Conservation (phyloP, 2,888 invertebrate species). For the Scaptomyza cyrtandrae region DNA sequence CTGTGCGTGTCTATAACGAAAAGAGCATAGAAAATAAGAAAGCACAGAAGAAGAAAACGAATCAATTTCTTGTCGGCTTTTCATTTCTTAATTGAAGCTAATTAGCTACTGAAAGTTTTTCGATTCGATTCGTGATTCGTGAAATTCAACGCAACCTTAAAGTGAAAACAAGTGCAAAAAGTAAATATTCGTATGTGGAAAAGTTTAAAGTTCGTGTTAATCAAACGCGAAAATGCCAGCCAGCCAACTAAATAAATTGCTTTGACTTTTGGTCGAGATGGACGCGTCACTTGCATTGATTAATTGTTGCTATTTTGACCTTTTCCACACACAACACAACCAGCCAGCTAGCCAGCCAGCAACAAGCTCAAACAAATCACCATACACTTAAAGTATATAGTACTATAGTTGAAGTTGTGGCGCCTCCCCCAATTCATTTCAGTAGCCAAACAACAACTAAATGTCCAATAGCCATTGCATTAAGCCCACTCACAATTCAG, state of each 20-base stretch:
- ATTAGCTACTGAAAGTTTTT: constrained; percentile 23
- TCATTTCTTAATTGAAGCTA: constrained; percentile 31
- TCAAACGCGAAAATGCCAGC: constrained; percentile 7
- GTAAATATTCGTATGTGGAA: constrained; percentile 4
- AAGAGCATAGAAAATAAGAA: constrained; percentile 50
- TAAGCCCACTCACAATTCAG: constrained; percentile 64
- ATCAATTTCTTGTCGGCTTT: constrained; percentile 36
- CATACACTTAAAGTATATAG: constrained; percentile 10
- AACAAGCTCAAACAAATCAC: constrained; percentile 28
- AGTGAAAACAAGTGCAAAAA: constrained; percentile 23
- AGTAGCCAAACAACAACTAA: constrained; percentile 20
- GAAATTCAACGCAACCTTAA: constrained; percentile 25
- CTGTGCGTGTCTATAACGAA: constrained; percentile 64
- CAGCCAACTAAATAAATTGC: constrained; percentile 13
- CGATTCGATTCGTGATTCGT: constrained; percentile 10
- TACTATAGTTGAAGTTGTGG: constrained; percentile 18
- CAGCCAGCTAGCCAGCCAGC: not conserved
- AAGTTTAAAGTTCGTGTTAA: constrained; percentile 21
- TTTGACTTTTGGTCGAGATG: constrained; percentile 29
- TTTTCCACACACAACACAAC: constrained; percentile 36
- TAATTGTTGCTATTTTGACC: constrained; percentile 65
- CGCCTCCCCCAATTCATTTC: constrained; percentile 49
- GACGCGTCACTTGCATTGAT: constrained; percentile 48
- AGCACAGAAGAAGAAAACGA: constrained; percentile 23
- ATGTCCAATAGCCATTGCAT: constrained; percentile 45